Conservation (phyloP, 2,113 vertebrate genomes). For the Corapipo altera region DNA sequence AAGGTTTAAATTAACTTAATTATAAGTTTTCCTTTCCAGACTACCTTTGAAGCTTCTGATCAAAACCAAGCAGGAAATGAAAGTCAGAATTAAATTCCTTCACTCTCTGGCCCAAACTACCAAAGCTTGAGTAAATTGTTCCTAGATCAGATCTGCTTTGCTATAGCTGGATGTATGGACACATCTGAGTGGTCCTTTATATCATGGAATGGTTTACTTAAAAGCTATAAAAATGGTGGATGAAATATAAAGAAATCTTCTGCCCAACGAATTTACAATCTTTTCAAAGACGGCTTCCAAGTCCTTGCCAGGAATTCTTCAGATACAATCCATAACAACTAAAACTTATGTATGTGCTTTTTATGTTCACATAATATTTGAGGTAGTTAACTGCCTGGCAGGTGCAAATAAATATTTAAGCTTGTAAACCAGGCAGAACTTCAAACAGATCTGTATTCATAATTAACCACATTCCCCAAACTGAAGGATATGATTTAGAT, state of each 20-base stretch:
- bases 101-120: neutral
- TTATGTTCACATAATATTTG: conserved; percentile 14
- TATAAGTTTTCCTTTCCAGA: conserved; percentile 25
- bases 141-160: neutral
- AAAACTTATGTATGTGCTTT: neutral
- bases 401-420: conserved; percentile 52
- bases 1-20: conserved; percentile 24
- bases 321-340: neutral
- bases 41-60: conserved; percentile 44
- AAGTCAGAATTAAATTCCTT: neutral
- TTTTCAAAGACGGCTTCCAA: conserved; percentile 19
- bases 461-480: conserved; percentile 33
- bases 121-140: neutral
- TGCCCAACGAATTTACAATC: neutral
- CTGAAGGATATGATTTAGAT: neutral
- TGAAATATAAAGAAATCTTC: neutral
- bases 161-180: neutral
- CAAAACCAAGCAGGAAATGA: neutral
- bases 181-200: neutral
- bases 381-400: conserved; percentile 19
- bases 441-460: conserved; percentile 5
- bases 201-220: neutral
- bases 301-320: neutral
- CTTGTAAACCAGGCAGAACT: conserved; percentile 32
- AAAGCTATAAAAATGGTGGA: neutral